A percentile compares a stretch with the other conserved stretches of the same genome.
These are phyloP conservation scores for Sphaeramia orbicularis DNA, from an alignment of 2,797 vertebrate species.

Conservation along the genomic window DNA sequence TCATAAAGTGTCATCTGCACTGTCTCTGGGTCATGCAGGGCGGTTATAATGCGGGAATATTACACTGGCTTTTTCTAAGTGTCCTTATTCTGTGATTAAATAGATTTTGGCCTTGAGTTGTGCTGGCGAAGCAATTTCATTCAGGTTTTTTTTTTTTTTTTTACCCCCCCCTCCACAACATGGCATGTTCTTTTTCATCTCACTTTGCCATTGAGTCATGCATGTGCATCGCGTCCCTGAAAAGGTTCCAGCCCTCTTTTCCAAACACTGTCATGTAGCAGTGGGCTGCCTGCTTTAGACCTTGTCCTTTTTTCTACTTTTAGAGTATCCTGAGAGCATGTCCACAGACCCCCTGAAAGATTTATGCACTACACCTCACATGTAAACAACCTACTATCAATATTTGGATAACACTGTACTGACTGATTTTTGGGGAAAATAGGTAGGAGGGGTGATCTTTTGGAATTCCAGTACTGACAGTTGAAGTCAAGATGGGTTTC, in stretches of 20 bases:
- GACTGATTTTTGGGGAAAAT: slow-evolving; percentile 9
- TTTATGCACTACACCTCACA: slow-evolving; percentile 62
- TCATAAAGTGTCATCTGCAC: slow-evolving; percentile 52
- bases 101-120: slow-evolving; percentile 80
- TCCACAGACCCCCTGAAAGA: slow-evolving; percentile 62
- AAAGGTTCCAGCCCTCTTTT: slow-evolving; percentile 51
- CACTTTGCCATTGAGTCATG: slow-evolving; percentile 60
- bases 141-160: slow-evolving; percentile 20
- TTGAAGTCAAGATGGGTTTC: slow-evolving; percentile 33
- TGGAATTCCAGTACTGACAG: slow-evolving; percentile 25
- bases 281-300: slow-evolving; percentile 50
- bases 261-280: slow-evolving; percentile 31
- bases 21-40: slow-evolving; percentile 51
- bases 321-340: slow-evolving; percentile 64
- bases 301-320: slow-evolving; percentile 58
- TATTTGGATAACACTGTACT: slow-evolving; percentile 27
- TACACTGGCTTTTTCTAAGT: slow-evolving; percentile 67
- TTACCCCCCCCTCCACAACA: background rate
- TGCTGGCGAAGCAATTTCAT: slow-evolving; percentile 75
- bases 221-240: slow-evolving; percentile 49
- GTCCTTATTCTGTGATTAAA: slow-evolving; percentile 80
- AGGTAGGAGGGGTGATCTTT: too few species aligned
- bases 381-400: slow-evolving; percentile 51
- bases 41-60: slow-evolving; percentile 69
- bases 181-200: slow-evolving; percentile 53